Evolutionary conservation across 2,797 vertebrate genomes (phyloP).

Genomic region (Ara ararauna): DNA sequence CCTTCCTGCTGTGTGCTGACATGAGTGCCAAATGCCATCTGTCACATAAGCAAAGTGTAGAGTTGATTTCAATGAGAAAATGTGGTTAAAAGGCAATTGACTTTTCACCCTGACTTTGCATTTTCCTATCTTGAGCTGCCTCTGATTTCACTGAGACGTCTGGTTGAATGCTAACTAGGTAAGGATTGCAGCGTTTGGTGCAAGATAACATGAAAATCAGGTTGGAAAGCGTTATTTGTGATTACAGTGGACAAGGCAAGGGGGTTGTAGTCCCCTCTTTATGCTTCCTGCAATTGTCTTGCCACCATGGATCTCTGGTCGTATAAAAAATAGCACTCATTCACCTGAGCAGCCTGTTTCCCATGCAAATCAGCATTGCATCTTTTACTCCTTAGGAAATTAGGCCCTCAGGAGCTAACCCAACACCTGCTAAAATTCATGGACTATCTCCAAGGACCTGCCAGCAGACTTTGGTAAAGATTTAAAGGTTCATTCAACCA

Average conservation of each 20-base stretch:
- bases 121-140: neutral
- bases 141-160: neutral
- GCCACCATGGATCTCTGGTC: accelerated
- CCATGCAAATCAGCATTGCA: neutral
- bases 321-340: neutral
- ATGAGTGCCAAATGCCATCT: neutral
- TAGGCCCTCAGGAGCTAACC: neutral
- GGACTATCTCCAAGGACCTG: neutral
- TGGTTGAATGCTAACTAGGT: neutral
- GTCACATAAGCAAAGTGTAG: accelerated
- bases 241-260: neutral
- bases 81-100: neutral
- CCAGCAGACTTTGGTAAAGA: neutral
- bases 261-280: neutral
- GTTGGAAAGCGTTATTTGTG: neutral
- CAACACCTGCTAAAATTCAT: neutral
- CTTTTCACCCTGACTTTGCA: neutral
- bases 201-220: neutral
- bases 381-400: neutral
- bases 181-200: neutral
- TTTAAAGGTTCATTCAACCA: neutral
- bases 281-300: neutral
- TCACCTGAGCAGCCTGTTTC: neutral
- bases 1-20: slow-evolving; percentile 2
- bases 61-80: neutral